Base-by-base conservation (phyloP, 2,797 vertebrate species). In the Thaleichthys pacificus region DNA sequence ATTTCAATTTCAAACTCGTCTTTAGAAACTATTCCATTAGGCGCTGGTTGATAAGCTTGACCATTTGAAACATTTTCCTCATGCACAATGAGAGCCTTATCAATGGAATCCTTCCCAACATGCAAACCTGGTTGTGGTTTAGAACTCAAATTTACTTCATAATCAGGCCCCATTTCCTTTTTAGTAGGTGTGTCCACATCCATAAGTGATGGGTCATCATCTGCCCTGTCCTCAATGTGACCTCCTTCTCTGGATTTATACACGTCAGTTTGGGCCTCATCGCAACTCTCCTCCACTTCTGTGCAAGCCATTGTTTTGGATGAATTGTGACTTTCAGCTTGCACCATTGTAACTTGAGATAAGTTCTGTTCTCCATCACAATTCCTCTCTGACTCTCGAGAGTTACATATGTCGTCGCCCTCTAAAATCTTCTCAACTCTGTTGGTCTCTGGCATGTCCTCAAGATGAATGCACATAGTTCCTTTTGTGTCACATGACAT, bases 401-500 rank as follows among this genome's bases (percentile, higher is more conserved):
- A 3, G 47, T 15, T 24, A 28, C 19, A 22, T 28, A 7, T 51
- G 6, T 64, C 15, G 61, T 70, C 11, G 77, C 54, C 69, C 76
- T 72, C 15, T 42, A 69, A 69, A 63, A 69, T 15, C 2, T 38
- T n/a, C 5, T 22, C 66, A 68, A 8, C 63, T 77, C 30, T 72
- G 38, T 61, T 51, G 51, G 62, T 6, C 3, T 26, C 68, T 5
- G 38, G 24, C 32, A 49, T 19, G 30, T 75, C 76, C 35, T 79
- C 67, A 60, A 71, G 64, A 61, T 70, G 62, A 81, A 84, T 3
- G 0, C 8, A 60, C 72, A 74, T 57, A 72, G 61, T 77, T 77
- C 72, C 67, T 22, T 63, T 74, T 15, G 75, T 61, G 69, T 82
- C 76, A 76, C 73, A 83, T 69, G 76, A 64, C 47, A 72, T 56